Percentiles rank a stretch among this genome's conserved stretches.
These are phyloP conservation scores for Pristionchus entomophagus DNA, from an alignment of 2,888 invertebrate species.

Conservation along the genomic window DNA sequence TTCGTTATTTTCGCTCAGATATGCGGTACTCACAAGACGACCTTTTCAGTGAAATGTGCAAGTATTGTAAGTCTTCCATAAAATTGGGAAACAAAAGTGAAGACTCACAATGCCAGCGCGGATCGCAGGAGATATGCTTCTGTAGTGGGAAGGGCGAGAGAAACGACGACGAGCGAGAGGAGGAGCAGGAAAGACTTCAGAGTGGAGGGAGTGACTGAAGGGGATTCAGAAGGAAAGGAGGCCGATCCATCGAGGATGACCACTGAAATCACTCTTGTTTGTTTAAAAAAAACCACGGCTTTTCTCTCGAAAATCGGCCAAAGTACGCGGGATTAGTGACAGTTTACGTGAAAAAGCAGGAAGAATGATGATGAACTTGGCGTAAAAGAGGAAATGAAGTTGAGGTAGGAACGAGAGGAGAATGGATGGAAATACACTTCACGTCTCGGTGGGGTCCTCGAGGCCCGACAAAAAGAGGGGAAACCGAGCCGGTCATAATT, in stretches of 20 bases:
- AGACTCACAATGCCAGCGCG: conserved; percentile 58
- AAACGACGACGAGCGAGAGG: conserved; percentile 46
- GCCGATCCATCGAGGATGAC: not conserved
- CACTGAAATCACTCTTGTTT: not conserved
- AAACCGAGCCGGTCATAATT: conserved; percentile 9
- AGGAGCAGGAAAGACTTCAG: conserved; percentile 36
- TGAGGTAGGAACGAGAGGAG: not conserved
- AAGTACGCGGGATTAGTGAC: not conserved
- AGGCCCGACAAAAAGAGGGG: not conserved
- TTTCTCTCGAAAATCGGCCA: no score
- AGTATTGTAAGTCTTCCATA: no score
- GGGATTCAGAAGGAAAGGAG: not conserved
- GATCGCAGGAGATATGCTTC: conserved; percentile 60
- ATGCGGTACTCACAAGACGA: no score
- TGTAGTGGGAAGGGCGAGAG: conserved; percentile 13
- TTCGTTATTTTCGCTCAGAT: no score
- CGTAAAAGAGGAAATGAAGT: not conserved
- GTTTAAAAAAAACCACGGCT: no score
- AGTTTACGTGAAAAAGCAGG: not conserved
- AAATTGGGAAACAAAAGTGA: no score
- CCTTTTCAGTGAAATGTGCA: no score
- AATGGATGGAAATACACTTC: not conserved
- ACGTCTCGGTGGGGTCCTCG: not conserved
- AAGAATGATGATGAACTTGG: not conserved
- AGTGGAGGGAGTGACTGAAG: conserved; percentile 7